Evolutionary conservation across 2,888 invertebrate species (phyloP).

Genomic region (Chalcis sispes): DNA sequence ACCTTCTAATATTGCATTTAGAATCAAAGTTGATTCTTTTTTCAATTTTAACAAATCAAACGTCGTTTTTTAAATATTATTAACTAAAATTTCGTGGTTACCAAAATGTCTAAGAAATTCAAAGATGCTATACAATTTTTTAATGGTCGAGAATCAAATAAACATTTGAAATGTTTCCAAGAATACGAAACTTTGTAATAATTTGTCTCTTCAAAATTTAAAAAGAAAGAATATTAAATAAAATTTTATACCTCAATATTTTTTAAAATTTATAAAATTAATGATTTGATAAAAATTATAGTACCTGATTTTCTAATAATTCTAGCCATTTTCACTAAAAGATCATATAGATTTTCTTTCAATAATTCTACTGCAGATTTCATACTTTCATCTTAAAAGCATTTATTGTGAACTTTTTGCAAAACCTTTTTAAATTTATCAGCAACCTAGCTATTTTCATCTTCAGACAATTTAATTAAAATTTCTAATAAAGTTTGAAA

Average conservation of each 20-base stretch:
- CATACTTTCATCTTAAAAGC: constrained; percentile 70
- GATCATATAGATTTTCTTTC: constrained; percentile 80
- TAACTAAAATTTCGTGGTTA: constrained; percentile 79
- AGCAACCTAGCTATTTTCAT: constrained; percentile 79
- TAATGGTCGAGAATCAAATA: constrained; percentile 77
- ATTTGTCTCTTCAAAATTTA: constrained; percentile 74
- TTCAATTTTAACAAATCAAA: constrained; percentile 76
- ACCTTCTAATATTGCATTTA: constrained; percentile 80
- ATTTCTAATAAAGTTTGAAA: constrained; percentile 82
- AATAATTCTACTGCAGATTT: constrained; percentile 78
- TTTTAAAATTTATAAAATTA: no score
- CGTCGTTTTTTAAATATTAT: constrained; percentile 81
- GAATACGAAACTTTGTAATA: constrained; percentile 74
- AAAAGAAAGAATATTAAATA: constrained; percentile 18
- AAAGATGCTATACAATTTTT: constrained; percentile 79
- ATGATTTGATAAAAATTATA: constrained; percentile 59
- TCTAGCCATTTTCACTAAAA: constrained; percentile 81
- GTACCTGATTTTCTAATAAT: constrained; percentile 78
- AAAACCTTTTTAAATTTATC: constrained; percentile 72
- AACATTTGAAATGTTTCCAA: constrained; percentile 83
- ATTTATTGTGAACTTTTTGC: constrained; percentile 75
- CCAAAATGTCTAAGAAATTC: constrained; percentile 78
- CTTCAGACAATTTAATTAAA: constrained; percentile 83
- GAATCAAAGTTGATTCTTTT: constrained; percentile 81
- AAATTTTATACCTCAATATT: no score